Evolutionary conservation across 2,113 vertebrate species (phyloP).

Genomic region (Phoenicopterus ruber): DNA sequence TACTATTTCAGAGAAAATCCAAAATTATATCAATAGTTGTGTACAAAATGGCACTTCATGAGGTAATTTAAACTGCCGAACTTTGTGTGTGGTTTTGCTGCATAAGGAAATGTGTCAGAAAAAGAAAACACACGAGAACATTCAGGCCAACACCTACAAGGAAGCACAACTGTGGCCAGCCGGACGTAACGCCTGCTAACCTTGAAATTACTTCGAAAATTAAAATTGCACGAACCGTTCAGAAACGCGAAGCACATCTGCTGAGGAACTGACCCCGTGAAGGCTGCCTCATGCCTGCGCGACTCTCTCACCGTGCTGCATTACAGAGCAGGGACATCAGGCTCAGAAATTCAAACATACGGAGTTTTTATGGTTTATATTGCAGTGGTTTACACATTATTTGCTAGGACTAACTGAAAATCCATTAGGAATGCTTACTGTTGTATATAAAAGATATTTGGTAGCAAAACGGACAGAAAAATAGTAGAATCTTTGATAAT

Average conservation of each 20-base stretch:
- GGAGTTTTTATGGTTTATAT: neutral
- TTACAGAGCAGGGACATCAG: neutral
- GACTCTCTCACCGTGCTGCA: accelerated
- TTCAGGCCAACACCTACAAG: neutral
- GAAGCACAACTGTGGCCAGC: neutral
- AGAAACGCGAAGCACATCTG: neutral
- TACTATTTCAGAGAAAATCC: neutral
- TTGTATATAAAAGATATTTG: neutral
- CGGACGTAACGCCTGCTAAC: neutral
- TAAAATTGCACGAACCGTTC: neutral
- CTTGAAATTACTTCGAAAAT: neutral
- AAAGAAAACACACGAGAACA: accelerated
- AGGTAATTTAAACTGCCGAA: neutral
- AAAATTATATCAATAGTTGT: neutral
- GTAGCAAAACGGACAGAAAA: neutral
- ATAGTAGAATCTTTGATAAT: neutral
- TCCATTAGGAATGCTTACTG: too few species aligned
- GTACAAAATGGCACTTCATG: neutral
- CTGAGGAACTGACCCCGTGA: neutral
- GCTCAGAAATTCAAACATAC: neutral
- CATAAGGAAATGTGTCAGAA: neutral
- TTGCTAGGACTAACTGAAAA: neutral
- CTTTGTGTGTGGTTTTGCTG: neutral
- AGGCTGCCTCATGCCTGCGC: neutral
- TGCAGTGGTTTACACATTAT: neutral